Percentiles rank a stretch among this genome's conserved stretches.
phyloP scores from a whole-genome alignment of 2,888 invertebrate genomes.

The Pinctada fucata region DNA sequence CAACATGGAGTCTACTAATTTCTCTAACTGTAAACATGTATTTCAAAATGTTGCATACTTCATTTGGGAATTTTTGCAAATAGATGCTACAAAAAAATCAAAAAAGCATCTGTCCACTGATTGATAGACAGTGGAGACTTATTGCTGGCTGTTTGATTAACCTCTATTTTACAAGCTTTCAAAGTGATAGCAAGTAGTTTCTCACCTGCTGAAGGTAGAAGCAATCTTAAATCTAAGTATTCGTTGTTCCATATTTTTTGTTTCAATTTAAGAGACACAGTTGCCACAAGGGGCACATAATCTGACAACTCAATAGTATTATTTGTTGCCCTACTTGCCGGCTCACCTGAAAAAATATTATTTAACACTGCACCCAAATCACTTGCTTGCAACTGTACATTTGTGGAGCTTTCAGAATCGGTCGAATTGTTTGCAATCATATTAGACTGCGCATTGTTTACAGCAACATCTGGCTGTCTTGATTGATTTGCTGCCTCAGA shows the following conservation, averaged over 20 bases:
- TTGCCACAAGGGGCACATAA: slow-evolving; percentile 3
- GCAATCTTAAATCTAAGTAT: slow-evolving; percentile 11
- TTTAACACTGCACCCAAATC: too few relatives aligned
- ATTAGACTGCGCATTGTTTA: too few relatives aligned
- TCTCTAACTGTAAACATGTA: slow-evolving; percentile 13
- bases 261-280: slow-evolving; percentile 11
- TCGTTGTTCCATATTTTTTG: slow-evolving; percentile 21
- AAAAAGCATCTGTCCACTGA: slow-evolving; percentile 16
- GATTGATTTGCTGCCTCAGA: too few relatives aligned
- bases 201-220: neutral
- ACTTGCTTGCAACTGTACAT: too few relatives aligned
- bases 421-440: too few relatives aligned
- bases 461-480: too few relatives aligned
- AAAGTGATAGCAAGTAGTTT: neutral
- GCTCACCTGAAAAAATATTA: slow-evolving; percentile 22
- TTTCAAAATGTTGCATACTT: slow-evolving; percentile 9
- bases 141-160: neutral
- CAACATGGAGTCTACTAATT: slow-evolving; percentile 7
- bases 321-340: slow-evolving; percentile 3
- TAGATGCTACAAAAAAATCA: slow-evolving; percentile 15
- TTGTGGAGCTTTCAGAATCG: too few relatives aligned
- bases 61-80: slow-evolving; percentile 8
- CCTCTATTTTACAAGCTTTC: neutral
- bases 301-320: neutral
- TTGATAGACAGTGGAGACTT: slow-evolving; percentile 2